Conservation (phyloP, 1,140 invertebrate species). For the Hyles euphorbiae region DNA sequence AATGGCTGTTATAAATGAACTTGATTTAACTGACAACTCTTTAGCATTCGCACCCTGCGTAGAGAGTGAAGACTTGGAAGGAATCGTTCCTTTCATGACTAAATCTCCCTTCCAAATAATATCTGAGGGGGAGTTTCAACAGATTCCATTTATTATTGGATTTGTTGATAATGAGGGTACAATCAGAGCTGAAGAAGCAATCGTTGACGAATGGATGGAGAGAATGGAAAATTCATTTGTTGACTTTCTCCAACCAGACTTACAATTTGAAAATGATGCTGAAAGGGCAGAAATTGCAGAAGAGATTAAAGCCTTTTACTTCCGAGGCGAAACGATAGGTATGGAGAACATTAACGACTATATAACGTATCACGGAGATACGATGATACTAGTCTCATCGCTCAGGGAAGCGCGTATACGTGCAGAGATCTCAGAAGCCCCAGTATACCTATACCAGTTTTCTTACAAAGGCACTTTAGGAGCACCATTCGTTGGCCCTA, state of each 20-base stretch:
- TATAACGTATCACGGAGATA: conserved; percentile 54
- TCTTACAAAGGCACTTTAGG: conserved; percentile 52
- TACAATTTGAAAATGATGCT: conserved; percentile 37
- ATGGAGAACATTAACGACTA: conserved; percentile 31
- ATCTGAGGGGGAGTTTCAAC: conserved; percentile 30
- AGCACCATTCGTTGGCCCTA: conserved; percentile 31
- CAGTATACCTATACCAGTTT: conserved; percentile 60
- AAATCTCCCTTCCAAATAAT: conserved; percentile 51
- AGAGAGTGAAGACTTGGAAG: conserved; percentile 41
- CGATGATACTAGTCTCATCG: conserved; percentile 55
- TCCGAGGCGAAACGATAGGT: conserved; percentile 29
- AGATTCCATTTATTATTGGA: conserved; percentile 56
- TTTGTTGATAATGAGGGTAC: conserved; percentile 67
- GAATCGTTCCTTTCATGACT: conserved; percentile 39
- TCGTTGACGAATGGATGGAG: conserved; percentile 42
- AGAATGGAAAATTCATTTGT: conserved; percentile 50
- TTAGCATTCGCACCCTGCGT: conserved; percentile 59
- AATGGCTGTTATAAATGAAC: conserved; percentile 58
- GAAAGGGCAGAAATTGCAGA: conserved; percentile 26
- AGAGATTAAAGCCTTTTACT: conserved; percentile 46
- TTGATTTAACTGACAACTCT: conserved; percentile 54
- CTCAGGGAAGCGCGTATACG: conserved; percentile 51
- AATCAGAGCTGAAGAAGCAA: conserved; percentile 44
- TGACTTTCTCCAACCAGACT: conserved; percentile 55
- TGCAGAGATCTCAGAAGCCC: conserved; percentile 21